Conservation (phyloP, 2,888 invertebrate species). For the Brachyptera putata region DNA sequence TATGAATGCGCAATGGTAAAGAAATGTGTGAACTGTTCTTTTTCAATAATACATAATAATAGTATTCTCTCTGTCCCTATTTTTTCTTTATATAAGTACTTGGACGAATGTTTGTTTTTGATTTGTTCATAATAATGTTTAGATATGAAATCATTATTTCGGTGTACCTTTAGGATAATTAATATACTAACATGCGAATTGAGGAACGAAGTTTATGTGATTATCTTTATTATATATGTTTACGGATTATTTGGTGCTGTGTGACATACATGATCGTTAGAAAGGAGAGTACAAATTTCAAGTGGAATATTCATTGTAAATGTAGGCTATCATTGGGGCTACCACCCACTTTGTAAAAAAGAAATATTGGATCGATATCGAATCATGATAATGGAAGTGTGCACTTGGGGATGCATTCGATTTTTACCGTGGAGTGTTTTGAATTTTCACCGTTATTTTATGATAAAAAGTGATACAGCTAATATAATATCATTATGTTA, state of each 20-base stretch:
- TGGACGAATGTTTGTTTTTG: slow-evolving; percentile 13
- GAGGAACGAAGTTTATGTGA: slow-evolving; percentile 2
- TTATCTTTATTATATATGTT: slow-evolving; percentile 12
- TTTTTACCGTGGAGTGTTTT: slow-evolving; percentile 20
- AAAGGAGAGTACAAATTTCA: not conserved
- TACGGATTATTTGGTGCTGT: slow-evolving; percentile 17
- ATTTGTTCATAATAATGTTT: not conserved
- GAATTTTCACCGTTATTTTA: slow-evolving; percentile 7
- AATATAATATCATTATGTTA: slow-evolving; percentile 16
- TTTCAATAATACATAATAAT: slow-evolving; percentile 11
- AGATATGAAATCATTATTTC: not conserved
- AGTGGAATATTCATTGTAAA: too few species aligned
- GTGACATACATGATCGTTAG: not conserved
- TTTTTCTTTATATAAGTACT: slow-evolving; percentile 1
- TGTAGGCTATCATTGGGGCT: too few species aligned
- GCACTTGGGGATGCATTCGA: not conserved
- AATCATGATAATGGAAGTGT: slow-evolving; percentile 3
- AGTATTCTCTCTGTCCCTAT: not conserved
- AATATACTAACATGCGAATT: too few species aligned
- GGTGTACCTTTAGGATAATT: not conserved
- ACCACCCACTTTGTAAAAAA: not conserved
- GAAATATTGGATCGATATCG: not conserved
- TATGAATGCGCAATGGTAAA: slow-evolving; percentile 10
- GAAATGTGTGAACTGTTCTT: slow-evolving; percentile 3
- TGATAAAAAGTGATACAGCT: slow-evolving; percentile 11